Evolutionary conservation across 2,113 vertebrate genomes (phyloP).

Genomic region (Passer montanus): DNA sequence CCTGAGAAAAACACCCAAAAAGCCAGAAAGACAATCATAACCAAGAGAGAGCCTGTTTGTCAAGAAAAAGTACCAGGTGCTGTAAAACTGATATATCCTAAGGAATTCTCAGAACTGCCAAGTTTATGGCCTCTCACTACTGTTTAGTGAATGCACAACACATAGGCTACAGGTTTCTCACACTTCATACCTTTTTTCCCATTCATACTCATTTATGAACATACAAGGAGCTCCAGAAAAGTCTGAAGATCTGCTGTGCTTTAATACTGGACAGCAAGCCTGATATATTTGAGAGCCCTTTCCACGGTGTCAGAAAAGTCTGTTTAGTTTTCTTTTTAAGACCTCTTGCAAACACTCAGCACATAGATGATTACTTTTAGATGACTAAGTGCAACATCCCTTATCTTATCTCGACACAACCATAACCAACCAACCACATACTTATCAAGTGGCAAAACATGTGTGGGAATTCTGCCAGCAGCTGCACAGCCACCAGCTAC

Average conservation of each 20-base stretch:
- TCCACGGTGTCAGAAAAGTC: neutral
- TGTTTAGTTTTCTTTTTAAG: neutral
- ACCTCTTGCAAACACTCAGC: neutral
- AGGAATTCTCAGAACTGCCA: neutral
- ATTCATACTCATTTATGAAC: neutral
- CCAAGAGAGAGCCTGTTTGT: neutral
- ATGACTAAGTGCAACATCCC: neutral
- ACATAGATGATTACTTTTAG: neutral
- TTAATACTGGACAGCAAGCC: neutral
- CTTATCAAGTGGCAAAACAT: slow-evolving; percentile 2
- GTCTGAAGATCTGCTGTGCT: neutral
- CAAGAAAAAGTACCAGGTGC: neutral
- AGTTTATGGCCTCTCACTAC: neutral
- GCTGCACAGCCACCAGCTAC: neutral
- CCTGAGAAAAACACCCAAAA: neutral
- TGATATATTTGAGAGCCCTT: neutral
- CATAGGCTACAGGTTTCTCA: neutral
- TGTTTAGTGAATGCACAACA: neutral
- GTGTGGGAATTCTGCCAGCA: neutral
- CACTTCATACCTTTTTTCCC: neutral
- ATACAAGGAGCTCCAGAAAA: neutral
- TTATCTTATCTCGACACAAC: neutral
- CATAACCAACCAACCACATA: neutral
- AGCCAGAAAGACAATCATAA: neutral
- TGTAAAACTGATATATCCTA: neutral